Evolutionary conservation across 2,113 vertebrate genomes (phyloP), one percentile per base, ranked within the genome.

Genomic region (Monopterus albus): DNA sequence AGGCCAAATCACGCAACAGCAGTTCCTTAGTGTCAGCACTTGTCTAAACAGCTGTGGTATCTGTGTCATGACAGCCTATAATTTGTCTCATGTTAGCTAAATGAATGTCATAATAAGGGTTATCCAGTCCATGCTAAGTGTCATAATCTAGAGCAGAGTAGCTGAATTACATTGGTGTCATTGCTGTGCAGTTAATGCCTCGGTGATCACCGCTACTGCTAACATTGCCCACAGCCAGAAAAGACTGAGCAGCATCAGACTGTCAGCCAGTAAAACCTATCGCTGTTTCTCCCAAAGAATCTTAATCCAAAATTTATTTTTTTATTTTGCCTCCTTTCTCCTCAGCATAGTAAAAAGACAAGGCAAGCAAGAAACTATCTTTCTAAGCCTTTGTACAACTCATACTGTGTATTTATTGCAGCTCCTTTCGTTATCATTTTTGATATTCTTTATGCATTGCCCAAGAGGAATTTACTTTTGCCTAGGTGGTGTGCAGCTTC

Each of bases 31-130:
- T 79, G 88, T 88, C 88, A 83, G 63, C 51, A 7, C 73, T 35
- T 88, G 84, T 89, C 86, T 84, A 83, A 91, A 88, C 84, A 88
- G 79, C 68, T 21, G 14, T 23, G 36, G 76, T 79, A 47, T 84
- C 72, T 21, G 56, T 51, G 60, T 72, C 73, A 26, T 53, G 79
- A 84, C 82, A 88, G 77, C 83, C 85, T 81, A 33, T 89, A 83
- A 88, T 88, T 90, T 89, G 63, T 69, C 71, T 57, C 78, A 59
- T 56, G 62, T 84, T 87, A 86, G 57, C 69, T 75, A 86, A 87
- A 81, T 79, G 81, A 84, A 80, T 7, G 55, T 63, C 38, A 69
- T 88, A 87, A 88, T 88, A 71, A 81, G 81, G 77, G 86, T 86
- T 81, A 85, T 87, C 69, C 65, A 81, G 84, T 86, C 71, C 69